Evolutionary conservation across 1,140 invertebrate genomes (phyloP).

Genomic region (Lineus longissimus): DNA sequence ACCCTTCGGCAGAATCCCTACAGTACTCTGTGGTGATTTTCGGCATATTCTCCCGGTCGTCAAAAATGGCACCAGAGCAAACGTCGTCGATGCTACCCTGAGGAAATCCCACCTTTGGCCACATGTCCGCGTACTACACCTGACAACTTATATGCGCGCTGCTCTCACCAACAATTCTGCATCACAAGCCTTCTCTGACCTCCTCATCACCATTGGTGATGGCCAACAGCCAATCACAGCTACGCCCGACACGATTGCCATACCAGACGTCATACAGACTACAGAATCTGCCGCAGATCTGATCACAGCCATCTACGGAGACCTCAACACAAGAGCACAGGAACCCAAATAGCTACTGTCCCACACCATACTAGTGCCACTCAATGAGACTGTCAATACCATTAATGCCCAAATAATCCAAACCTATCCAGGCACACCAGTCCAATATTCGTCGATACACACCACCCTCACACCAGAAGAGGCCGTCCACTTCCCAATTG

Average conservation of each 20-base stretch:
- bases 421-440: background rate
- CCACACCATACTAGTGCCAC: background rate
- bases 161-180: slow-evolving; percentile 9
- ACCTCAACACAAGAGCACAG: background rate
- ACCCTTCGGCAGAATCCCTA: slow-evolving; percentile 42
- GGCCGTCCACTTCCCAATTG: background rate
- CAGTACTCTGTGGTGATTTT: slow-evolving; percentile 56
- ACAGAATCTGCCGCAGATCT: slow-evolving; percentile 18
- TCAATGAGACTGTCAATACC: too few relatives aligned
- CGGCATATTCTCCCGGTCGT: slow-evolving; percentile 56
- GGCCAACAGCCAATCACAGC: background rate
- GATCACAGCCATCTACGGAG: slow-evolving; percentile 46
- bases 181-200: background rate
- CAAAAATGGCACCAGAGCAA: slow-evolving; percentile 45
- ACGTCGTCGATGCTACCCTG: slow-evolving; percentile 54
- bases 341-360: background rate
- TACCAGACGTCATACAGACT: slow-evolving; percentile 1
- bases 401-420: background rate
- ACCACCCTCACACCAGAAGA: background rate
- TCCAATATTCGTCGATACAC: background rate
- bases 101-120: slow-evolving; percentile 49
- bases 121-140: slow-evolving; percentile 19
- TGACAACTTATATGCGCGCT: slow-evolving; percentile 26
- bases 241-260: slow-evolving; percentile 11
- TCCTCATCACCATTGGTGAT: background rate